Conservation (phyloP, 2,888 invertebrate species). For the Drosophila villosipedis region DNA sequence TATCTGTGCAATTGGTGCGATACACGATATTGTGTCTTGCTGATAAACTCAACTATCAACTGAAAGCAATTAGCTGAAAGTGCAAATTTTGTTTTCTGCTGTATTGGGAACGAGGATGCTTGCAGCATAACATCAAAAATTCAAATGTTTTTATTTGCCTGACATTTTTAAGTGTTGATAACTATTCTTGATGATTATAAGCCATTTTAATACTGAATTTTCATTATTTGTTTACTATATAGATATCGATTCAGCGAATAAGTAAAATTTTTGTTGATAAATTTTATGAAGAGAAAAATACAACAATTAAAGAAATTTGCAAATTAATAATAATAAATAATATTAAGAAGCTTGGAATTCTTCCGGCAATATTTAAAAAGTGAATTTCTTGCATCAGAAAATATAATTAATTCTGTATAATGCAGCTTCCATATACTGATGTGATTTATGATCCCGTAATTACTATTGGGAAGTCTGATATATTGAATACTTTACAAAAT, state of each 20-base stretch:
- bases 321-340: background rate
- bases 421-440: background rate
- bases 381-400: background rate
- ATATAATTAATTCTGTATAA: background rate
- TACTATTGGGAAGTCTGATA: background rate
- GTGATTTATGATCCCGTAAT: background rate
- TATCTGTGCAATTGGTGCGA: slow-evolving; percentile 46
- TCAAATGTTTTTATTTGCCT: background rate
- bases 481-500: background rate
- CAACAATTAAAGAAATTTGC: background rate
- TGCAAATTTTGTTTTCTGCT: slow-evolving; percentile 4
- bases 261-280: background rate
- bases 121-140: background rate
- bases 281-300: background rate
- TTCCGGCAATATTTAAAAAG: background rate
- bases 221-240: background rate
- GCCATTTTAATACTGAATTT: background rate
- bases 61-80: slow-evolving; percentile 48
- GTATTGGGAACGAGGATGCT: slow-evolving; percentile 58
- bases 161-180: background rate
- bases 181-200: background rate
- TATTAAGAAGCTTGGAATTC: background rate
- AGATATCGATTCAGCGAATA: background rate
- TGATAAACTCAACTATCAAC: slow-evolving; percentile 52
- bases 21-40: slow-evolving; percentile 22